Conservation (phyloP, 1,140 invertebrate species). For the Scaptodrosophila lebanonensis region DNA sequence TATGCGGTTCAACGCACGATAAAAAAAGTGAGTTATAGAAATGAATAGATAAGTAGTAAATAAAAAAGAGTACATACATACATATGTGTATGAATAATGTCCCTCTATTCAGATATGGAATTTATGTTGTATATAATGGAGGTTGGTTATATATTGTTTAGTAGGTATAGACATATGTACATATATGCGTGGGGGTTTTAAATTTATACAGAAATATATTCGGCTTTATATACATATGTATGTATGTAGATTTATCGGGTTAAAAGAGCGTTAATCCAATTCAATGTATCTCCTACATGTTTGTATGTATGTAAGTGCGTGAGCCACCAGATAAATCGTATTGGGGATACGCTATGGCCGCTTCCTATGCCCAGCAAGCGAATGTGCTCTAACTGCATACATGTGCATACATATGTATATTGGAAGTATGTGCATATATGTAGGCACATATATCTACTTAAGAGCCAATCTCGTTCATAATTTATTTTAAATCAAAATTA, state of each 20-base stretch:
- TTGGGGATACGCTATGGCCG: too few relatives aligned
- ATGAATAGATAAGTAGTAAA: too few relatives aligned
- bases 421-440: background rate
- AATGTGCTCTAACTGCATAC: too few relatives aligned
- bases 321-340: too few relatives aligned
- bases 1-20: too few relatives aligned
- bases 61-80: background rate
- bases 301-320: background rate
- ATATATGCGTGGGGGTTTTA: too few relatives aligned
- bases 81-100: background rate
- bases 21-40: too few relatives aligned
- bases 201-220: too few relatives aligned
- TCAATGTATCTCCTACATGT: background rate
- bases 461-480: slow-evolving; percentile 15
- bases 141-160: background rate
- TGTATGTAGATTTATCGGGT: background rate
- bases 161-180: slow-evolving; percentile 9
- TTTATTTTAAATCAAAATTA: slow-evolving; percentile 11
- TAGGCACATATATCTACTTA: too few relatives aligned
- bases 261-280: too few relatives aligned
- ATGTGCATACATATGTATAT: too few relatives aligned
- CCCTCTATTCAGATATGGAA: background rate
- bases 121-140: background rate
- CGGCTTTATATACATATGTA: background rate
- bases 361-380: too few relatives aligned